These are phyloP conservation scores for Julus scanicus DNA, from an alignment of 2,888 invertebrate species.

Conservation along the genomic window DNA sequence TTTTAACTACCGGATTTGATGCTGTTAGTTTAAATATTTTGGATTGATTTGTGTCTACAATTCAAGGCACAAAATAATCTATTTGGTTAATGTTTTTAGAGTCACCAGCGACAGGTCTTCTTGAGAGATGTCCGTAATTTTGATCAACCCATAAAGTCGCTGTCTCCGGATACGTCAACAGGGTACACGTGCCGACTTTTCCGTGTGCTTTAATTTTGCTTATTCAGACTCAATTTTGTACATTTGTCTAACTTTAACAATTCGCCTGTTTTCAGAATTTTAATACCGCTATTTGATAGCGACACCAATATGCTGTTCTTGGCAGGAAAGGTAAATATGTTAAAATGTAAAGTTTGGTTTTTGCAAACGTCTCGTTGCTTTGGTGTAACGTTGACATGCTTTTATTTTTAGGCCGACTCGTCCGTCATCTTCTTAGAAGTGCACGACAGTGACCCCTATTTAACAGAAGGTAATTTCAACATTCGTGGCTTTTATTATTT, in stretches of 20 bases:
- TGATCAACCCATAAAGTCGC: constrained; percentile 78
- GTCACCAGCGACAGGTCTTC: constrained; percentile 86
- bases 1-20: constrained; percentile 91
- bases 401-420: constrained; percentile 75
- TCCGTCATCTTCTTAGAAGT: constrained; percentile 91
- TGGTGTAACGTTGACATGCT: not conserved
- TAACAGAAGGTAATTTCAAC: constrained; percentile 78
- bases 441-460: constrained; percentile 85
- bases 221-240: not conserved
- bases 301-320: constrained; percentile 96
- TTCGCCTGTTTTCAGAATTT: constrained; percentile 69
- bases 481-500: not conserved
- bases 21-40: constrained; percentile 68
- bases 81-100: constrained; percentile 65
- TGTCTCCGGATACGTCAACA: constrained; percentile 86
- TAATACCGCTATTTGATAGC: constrained; percentile 91
- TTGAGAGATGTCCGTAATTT: constrained; percentile 89
- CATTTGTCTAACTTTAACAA: constrained; percentile 51
- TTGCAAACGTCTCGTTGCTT: not conserved
- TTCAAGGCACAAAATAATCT: not conserved
- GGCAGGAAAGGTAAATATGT: constrained; percentile 79
- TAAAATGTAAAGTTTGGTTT: constrained; percentile 35
- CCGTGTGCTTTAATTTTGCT: too few species aligned
- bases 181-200: constrained; percentile 69
- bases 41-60: not conserved